Evolutionary conservation across 2,888 invertebrate genomes (phyloP).

Genomic region (Heliconius charithonia): DNA sequence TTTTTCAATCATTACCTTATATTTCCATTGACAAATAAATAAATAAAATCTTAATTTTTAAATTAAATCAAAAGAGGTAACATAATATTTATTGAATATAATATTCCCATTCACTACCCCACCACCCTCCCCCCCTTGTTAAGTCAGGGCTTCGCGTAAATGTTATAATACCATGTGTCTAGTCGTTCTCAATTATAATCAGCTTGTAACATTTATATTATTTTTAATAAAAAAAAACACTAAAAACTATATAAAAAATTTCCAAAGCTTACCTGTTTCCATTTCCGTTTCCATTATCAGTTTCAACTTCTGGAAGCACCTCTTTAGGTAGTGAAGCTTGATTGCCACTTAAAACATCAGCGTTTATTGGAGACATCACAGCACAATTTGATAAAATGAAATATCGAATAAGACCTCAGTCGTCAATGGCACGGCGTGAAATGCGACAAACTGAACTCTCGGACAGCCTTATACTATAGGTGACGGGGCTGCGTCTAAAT

Average conservation of each 20-base stretch:
- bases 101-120: constrained; percentile 42
- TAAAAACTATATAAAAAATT: not conserved
- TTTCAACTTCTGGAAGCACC: constrained; percentile 72
- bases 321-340: constrained; percentile 66
- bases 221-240: not conserved
- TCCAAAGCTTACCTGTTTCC: constrained; percentile 55
- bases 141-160: constrained; percentile 26
- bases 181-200: constrained; percentile 5
- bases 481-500: constrained; percentile 43
- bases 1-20: not conserved
- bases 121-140: constrained; percentile 35
- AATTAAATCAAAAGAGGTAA: not conserved
- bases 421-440: constrained; percentile 68
- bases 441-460: constrained; percentile 62
- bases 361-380: constrained; percentile 78
- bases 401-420: constrained; percentile 57
- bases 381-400: constrained; percentile 54
- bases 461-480: constrained; percentile 68
- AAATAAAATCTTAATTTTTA: not conserved
- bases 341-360: constrained; percentile 63
- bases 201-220: not conserved
- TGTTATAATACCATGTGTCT: not conserved
- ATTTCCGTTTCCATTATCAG: constrained; percentile 61
- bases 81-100: not conserved
- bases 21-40: not conserved